These are phyloP conservation scores for Drosophila picticornis DNA, from an alignment of 2,888 invertebrate species.

Conservation along the genomic window DNA sequence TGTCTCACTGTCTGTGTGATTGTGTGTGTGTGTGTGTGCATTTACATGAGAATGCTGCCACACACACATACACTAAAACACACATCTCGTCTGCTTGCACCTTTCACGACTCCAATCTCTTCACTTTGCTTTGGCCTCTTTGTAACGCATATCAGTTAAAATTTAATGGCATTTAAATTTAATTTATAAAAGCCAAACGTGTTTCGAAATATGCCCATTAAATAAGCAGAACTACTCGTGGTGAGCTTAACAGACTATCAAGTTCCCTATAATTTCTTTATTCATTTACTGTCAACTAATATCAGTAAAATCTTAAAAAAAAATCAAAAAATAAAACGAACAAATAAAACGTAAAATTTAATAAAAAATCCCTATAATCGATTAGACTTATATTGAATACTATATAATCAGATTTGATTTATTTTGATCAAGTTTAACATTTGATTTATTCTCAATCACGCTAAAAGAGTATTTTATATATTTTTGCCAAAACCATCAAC, in stretches of 20 bases:
- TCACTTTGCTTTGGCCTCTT: conserved; percentile 20
- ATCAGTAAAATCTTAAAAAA: not conserved
- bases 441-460: too few relatives aligned
- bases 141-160: conserved; percentile 50
- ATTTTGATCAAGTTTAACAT: too few relatives aligned
- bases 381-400: not conserved
- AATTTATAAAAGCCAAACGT: conserved; percentile 72
- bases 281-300: too few relatives aligned
- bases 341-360: not conserved
- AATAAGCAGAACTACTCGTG: not conserved
- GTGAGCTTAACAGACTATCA: not conserved
- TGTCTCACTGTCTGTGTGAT: conserved; percentile 2
- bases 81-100: conserved; percentile 32
- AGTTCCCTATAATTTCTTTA: not conserved
- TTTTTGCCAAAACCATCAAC: not conserved
- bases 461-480: not conserved
- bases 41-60: conserved; percentile 54
- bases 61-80: not conserved
- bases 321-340: not conserved
- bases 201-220: conserved; percentile 63
- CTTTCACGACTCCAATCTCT: conserved; percentile 46
- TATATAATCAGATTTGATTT: too few relatives aligned
- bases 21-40: conserved; percentile 20
- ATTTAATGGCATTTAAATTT: conserved; percentile 75
- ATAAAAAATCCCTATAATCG: not conserved